phyloP scores from a whole-genome alignment of 2,888 invertebrate species.

The Diarsia brunnea region DNA sequence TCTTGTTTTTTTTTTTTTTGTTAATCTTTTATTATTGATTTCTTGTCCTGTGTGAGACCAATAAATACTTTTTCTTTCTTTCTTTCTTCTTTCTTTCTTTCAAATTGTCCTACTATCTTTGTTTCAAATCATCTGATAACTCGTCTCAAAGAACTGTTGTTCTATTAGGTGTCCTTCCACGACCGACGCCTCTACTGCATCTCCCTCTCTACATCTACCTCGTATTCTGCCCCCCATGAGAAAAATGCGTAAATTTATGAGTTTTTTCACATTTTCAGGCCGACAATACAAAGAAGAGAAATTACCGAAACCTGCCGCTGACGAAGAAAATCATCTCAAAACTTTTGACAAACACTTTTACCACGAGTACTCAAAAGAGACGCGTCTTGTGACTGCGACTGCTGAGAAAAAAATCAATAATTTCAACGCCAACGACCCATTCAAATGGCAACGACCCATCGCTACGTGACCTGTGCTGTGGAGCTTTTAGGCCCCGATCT shows the following conservation, averaged over 20 bases:
- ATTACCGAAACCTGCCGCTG: neutral
- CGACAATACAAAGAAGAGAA: neutral
- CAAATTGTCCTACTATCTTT: neutral
- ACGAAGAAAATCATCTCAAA: neutral
- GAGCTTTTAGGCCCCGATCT: neutral
- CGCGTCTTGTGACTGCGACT: neutral
- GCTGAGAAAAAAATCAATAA: neutral
- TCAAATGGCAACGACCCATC: neutral
- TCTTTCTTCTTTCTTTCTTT: too few species aligned
- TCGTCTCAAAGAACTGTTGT: neutral
- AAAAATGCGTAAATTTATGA: neutral
- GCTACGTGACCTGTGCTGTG: neutral
- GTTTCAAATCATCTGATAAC: neutral
- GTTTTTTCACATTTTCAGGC: neutral
- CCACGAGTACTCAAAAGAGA: neutral
- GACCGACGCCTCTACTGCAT: neutral
- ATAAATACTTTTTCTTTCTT: too few species aligned
- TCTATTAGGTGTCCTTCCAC: neutral
- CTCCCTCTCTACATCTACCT: neutral
- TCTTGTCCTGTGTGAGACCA: too few species aligned
- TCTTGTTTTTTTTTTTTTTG: too few species aligned
- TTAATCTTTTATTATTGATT: too few species aligned
- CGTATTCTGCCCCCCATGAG: neutral
- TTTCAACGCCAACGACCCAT: too few species aligned
- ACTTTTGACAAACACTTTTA: neutral